Base-by-base conservation (phyloP, 30 jellyfish, hydroid and myxozoan genomes). In the Chironex yamaguchii region DNA sequence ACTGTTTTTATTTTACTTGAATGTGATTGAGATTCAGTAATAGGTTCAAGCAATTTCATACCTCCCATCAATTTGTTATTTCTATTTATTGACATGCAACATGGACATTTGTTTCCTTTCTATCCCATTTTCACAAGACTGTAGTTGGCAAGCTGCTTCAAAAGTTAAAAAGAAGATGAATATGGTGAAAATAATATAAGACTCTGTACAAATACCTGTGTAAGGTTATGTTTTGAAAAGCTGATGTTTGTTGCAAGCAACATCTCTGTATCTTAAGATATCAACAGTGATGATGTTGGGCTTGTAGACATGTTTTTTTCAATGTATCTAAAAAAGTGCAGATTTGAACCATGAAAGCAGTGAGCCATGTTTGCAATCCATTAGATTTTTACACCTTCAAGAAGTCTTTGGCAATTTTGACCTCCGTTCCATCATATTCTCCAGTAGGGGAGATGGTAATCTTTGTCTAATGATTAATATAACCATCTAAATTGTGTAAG, bases 281-380 rank as follows among this genome's bases (percentile, higher is more conserved):
- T 71, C 85, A 14, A 70, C 14, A 20, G 49, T 29, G 26, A 71
- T 71, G 76, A 67, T 67, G n/a, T 67, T 29, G 21, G 66, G 67
- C 81, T 67, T 67, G 28, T 67, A 70, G 49, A 62, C 81, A 29
- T 67, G n/a, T n/a, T 33, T 29, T 67, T 67, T 62, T 71, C 81
- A 1, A 67, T 25, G 81, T 67, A 67, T 71, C 85, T 71, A 36
- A 71, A 71, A 31, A 34, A 35, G 48, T 31, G 62, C 87, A 74
- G 67, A 73, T 48, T 48, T 73, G 74, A 73, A 42, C 49, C 86
- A 73, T 73, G 49, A 73, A 73, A 1, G 49, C 87, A 49, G 87
- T 74, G 9, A 49, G 50, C 87, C 87, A 42, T 24, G 87, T 74
- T 74, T 74, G 78, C 76, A 74, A 30, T 2, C 76, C 67, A 25